Evolutionary conservation across 2,888 invertebrate species (phyloP), one percentile per base, ranked within the genome.

Genomic region (Baronia brevicornis): DNA sequence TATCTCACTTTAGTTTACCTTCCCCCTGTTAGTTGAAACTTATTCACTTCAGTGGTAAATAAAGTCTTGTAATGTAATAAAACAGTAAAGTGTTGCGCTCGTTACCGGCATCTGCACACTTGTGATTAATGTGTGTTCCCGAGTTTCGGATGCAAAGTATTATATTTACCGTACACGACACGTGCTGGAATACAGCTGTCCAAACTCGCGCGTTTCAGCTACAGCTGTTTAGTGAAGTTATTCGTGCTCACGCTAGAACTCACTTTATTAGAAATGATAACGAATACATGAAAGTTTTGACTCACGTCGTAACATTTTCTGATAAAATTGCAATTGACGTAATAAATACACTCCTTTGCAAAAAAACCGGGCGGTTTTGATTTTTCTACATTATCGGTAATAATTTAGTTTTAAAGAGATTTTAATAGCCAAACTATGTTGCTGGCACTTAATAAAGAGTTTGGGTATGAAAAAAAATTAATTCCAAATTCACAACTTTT

Each of bases 1-100:
- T 54, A 61, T 56, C 55, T 56, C 54, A 57, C 58, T 53, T 62
- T 53, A 48, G 54, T 52, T 20, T 27, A 29, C 33, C 36, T 40
- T 36, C 29, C 39, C 38, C 33, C 33, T 30, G 26, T n/a, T 6
- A 9, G 20, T 9, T 10, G 10, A 8, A 29, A 37, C 30, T 35
- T 41, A 11, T 30, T 32, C 29, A 33, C 7, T 29, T 39, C 20
- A 39, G 17, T 19, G 22, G 18, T 25, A 26, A 25, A 28, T 13
- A 18, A 20, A 22, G 26, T 33, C 28, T 22, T 14, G 8, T 11
- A n/a, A n/a, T 28, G 28, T 10, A 19, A 23, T 36, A 46, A 23
- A 44, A 44, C 51, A 27, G n/a, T 26, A 11, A 22, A 13, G 32
- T 28, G 43, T 36, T 35, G 23, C 28, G 30, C 39, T 41, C 41